Percentiles rank a stretch among this genome's conserved stretches.
phyloP scores from a whole-genome alignment of 2,888 invertebrate species.

The Oxytorus armatus region DNA sequence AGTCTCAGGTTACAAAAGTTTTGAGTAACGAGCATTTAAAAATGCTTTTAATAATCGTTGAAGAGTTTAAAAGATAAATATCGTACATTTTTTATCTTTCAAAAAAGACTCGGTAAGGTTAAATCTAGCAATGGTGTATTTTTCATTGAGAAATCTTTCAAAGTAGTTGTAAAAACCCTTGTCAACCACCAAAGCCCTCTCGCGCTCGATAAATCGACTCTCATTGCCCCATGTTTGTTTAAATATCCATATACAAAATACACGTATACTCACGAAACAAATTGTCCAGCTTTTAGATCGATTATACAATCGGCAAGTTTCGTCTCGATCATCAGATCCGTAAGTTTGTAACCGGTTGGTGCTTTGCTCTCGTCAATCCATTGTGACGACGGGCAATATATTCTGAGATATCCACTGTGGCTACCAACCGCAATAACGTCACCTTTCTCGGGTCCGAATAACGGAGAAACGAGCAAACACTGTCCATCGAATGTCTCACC shows the following conservation, averaged over 20 bases:
- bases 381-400: constrained; percentile 88
- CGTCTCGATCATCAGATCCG: constrained; percentile 91
- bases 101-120: no score
- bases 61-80: no score
- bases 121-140: no score
- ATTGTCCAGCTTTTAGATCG: constrained; percentile 93
- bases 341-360: constrained; percentile 85
- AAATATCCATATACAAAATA: neutral
- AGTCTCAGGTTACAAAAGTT: neutral
- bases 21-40: no score
- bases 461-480: constrained; percentile 76
- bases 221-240: neutral
- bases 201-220: neutral
- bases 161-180: no score
- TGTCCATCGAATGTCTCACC: constrained; percentile 87
- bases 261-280: constrained; percentile 90
- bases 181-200: no score
- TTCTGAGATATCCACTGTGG: constrained; percentile 91
- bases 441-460: constrained; percentile 72
- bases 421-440: constrained; percentile 92
- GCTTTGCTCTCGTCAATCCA: constrained; percentile 80
- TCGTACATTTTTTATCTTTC: no score
- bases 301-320: constrained; percentile 91
- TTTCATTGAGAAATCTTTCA: no score
- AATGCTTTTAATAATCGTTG: no score